phyloP scores from a whole-genome alignment of 2,113 vertebrate species.

The Syngnathus scovelli region DNA sequence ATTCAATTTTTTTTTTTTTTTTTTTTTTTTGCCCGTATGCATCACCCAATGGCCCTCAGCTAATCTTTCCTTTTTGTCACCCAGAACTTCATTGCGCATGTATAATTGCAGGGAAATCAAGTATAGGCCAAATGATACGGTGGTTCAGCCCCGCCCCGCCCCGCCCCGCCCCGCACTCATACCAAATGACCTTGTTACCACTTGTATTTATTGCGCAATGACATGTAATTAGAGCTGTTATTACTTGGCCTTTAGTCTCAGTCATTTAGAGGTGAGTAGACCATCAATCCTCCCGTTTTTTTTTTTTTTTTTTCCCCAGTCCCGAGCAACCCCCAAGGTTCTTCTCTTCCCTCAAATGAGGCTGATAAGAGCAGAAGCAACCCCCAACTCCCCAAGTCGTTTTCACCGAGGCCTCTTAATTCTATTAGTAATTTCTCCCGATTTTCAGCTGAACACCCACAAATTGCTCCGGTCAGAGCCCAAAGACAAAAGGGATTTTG shows the following conservation, averaged over 20 bases:
- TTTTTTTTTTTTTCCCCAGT: background rate
- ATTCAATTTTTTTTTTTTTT: no score
- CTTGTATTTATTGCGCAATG: conserved; percentile 59
- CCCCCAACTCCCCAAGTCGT: conserved; percentile 21
- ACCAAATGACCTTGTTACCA: conserved; percentile 44
- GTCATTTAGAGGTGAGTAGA: conserved; percentile 47
- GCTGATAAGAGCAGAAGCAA: background rate
- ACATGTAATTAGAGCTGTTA: conserved; percentile 54
- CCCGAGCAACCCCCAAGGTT: background rate
- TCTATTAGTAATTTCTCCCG: conserved; percentile 50
- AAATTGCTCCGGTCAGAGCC: conserved; percentile 62
- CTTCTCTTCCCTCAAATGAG: conserved; percentile 2
- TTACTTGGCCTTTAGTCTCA: conserved; percentile 42
- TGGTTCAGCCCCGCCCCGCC: conserved; percentile 20
- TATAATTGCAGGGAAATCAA: conserved; percentile 57
- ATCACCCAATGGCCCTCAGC: conserved; percentile 42
- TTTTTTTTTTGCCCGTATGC: conserved; percentile 5
- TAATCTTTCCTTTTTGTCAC: conserved; percentile 48
- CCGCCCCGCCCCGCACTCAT: conserved; percentile 6
- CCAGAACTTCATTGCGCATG: conserved; percentile 53
- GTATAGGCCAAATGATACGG: conserved; percentile 39
- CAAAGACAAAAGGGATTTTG: conserved; percentile 61
- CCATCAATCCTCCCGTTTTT: conserved; percentile 23
- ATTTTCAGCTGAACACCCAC: conserved; percentile 54
- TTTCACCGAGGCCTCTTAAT: conserved; percentile 52